A percentile compares a stretch with the other conserved stretches of the same genome.
phyloP scores from a whole-genome alignment of 1,140 invertebrate species.

The Dreissena rostriformis region DNA sequence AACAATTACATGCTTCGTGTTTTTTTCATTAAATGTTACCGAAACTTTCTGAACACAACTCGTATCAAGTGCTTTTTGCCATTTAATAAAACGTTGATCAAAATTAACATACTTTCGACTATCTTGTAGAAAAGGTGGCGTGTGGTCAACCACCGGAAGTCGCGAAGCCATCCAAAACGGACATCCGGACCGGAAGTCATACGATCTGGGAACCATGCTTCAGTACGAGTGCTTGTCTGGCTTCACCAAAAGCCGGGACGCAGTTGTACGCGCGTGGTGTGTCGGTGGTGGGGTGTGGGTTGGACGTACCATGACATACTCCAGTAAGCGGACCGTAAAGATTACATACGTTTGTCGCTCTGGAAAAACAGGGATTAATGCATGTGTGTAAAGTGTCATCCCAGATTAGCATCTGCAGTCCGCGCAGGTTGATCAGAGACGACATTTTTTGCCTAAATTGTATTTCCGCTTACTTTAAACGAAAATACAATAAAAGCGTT shows the following conservation, averaged over 20 bases:
- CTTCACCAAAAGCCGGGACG: constrained; percentile 25
- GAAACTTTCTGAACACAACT: no score
- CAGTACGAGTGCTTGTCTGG: constrained; percentile 38
- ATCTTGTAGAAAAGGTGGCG: background rate
- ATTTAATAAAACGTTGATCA: background rate
- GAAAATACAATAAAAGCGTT: no score
- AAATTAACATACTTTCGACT: background rate
- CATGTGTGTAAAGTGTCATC: no score
- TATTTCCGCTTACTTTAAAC: no score
- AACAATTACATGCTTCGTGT: no score
- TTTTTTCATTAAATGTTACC: no score
- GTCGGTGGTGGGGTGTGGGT: constrained; percentile 92
- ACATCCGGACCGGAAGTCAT: constrained; percentile 14
- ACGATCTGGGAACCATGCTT: constrained; percentile 45
- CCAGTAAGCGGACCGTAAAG: constrained; percentile 86
- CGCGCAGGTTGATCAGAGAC: no score
- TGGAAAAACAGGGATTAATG: no score
- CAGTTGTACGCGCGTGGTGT: constrained; percentile 89
- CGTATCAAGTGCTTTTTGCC: no score
- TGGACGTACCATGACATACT: constrained; percentile 96
- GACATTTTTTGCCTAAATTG: no score
- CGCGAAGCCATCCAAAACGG: constrained; percentile 52
- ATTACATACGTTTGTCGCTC: no score
- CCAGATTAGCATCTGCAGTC: no score
- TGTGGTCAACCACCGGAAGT: background rate